A percentile compares a stretch with the other conserved stretches of the same genome.
Evolutionary conservation across 2,113 vertebrate species (phyloP).

Genomic region (Serinus canaria): DNA sequence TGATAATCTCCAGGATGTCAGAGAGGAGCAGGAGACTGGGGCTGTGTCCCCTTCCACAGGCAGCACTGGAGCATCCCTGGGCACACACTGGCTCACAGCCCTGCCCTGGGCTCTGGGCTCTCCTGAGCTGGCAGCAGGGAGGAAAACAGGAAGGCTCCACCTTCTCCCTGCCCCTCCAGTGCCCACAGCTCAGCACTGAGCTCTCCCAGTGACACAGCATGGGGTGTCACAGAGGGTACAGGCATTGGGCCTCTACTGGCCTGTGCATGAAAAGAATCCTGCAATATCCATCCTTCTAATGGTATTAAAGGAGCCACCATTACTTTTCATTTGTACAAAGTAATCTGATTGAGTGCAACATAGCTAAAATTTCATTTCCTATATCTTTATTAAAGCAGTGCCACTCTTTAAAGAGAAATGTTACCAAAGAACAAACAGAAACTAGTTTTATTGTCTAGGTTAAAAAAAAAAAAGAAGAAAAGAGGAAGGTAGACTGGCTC

Average conservation of each 20-base stretch:
- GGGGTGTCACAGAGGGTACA: background rate
- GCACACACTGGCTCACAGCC: fast-evolving
- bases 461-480: background rate
- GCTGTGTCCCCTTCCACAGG: background rate
- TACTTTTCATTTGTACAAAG: conserved; percentile 61
- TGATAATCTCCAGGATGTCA: background rate
- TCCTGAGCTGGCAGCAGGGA: fast-evolving
- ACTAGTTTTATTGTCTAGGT: conserved; percentile 32
- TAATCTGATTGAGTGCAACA: conserved; percentile 62
- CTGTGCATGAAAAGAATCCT: background rate
- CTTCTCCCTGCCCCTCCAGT: background rate
- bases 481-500: conserved; percentile 40
- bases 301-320: conserved; percentile 55
- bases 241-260: background rate
- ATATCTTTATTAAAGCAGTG: conserved; percentile 63
- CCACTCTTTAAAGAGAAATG: conserved; percentile 56
- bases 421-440: conserved; percentile 61
- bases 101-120: background rate
- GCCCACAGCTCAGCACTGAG: background rate
- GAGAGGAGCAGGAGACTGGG: background rate
- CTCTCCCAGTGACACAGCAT: background rate
- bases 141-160: background rate
- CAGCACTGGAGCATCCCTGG: background rate
- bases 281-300: conserved; percentile 28
- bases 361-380: conserved; percentile 66